These are phyloP conservation scores for Monochamus alternatus DNA, from an alignment of 2,888 invertebrate genomes.

Conservation along the genomic window DNA sequence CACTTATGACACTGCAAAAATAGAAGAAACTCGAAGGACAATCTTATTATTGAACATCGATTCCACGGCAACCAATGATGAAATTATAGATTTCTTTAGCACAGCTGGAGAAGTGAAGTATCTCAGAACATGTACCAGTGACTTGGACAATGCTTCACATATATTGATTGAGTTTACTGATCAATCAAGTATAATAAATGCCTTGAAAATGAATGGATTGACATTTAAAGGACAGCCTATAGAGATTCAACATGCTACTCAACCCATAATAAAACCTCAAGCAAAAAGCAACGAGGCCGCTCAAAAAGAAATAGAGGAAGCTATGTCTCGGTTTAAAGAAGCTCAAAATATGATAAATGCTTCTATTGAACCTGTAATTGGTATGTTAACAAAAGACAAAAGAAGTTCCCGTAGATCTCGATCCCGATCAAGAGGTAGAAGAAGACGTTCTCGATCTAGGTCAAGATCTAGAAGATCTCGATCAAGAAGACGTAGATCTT, in stretches of 20 bases:
- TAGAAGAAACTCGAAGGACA: slow-evolving; percentile 97
- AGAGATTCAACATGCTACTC: slow-evolving; percentile 91
- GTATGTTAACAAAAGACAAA: slow-evolving; percentile 89
- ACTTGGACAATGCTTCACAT: slow-evolving; percentile 83
- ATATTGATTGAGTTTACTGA: slow-evolving; percentile 95
- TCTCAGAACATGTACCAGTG: slow-evolving; percentile 90
- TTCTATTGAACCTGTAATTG: slow-evolving; percentile 93
- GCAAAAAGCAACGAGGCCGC: slow-evolving; percentile 97
- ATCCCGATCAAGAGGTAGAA: slow-evolving; percentile 69
- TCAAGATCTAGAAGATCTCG: slow-evolving; percentile 69
- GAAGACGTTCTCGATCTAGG: slow-evolving; percentile 77
- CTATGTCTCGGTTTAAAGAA: slow-evolving; percentile 97
- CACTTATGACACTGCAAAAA: slow-evolving; percentile 88
- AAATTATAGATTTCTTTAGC: slow-evolving; percentile 80
- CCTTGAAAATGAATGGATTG: slow-evolving; percentile 87
- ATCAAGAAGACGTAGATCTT: slow-evolving; percentile 69
- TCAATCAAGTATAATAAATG: slow-evolving; percentile 89
- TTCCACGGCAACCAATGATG: slow-evolving; percentile 81
- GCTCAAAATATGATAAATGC: slow-evolving; percentile 96
- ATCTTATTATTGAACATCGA: slow-evolving; percentile 87
- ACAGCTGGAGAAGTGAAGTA: slow-evolving; percentile 95
- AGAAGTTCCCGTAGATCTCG: slow-evolving; percentile 73
- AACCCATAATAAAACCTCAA: slow-evolving; percentile 93
- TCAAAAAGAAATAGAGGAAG: slow-evolving; percentile 95
- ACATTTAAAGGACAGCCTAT: slow-evolving; percentile 80